Conservation (phyloP, 2,888 invertebrate species). For the Amaurobius ferox region DNA sequence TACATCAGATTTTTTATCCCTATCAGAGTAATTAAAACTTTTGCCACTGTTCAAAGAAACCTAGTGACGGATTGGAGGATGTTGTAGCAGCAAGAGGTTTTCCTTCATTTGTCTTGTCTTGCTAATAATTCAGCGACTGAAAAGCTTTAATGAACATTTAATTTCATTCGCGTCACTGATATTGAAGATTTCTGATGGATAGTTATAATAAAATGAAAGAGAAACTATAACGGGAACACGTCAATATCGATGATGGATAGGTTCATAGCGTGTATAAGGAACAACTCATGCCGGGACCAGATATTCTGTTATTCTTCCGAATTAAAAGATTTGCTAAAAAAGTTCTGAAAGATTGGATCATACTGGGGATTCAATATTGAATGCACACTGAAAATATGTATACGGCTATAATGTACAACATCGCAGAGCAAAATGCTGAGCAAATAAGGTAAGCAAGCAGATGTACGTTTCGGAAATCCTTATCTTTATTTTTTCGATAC, state of each 20-base stretch:
- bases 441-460: too few species aligned
- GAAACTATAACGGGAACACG: neutral
- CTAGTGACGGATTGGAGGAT: neutral
- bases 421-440: too few species aligned
- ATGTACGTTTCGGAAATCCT: too few species aligned
- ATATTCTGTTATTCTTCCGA: neutral
- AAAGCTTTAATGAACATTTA: slow-evolving; percentile 16
- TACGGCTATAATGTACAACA: too few species aligned
- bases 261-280: neutral
- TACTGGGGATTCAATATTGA: neutral
- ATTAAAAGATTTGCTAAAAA: neutral
- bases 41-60: neutral
- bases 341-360: neutral
- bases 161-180: neutral
- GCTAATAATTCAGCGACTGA: neutral
- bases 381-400: too few species aligned
- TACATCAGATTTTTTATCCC: too few species aligned
- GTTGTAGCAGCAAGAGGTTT: neutral
- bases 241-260: neutral
- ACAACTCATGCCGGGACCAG: neutral
- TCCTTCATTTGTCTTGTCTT: neutral
- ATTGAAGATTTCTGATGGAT: neutral
- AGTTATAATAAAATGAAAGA: neutral
- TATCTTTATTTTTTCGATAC: too few species aligned
- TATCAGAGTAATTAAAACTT: neutral